Evolutionary conservation across 2,113 vertebrate species (phyloP), one percentile per base, ranked within the genome.

Genomic region (Oxyruncus cristatus): DNA sequence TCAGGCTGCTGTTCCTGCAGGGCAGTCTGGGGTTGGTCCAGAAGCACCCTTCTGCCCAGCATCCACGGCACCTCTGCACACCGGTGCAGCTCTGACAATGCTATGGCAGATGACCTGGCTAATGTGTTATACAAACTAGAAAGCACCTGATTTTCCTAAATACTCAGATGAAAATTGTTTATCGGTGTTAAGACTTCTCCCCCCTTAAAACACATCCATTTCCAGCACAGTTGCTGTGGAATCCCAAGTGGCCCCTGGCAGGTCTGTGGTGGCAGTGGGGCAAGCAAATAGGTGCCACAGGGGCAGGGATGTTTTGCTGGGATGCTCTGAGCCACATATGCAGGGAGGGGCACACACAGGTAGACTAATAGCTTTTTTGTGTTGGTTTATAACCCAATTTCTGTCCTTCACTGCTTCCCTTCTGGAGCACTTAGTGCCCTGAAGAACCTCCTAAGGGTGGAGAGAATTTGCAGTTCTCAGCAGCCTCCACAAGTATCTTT

Each of bases 391-490:
- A 71, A 88, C 61, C 88, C 70, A 35, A 30, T 63, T 77, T 91
- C 94, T 76, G 72, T 49, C 50, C 72, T 83, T 68, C 23, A 21
- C 50, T 77, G 37, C 86, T 50, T 52, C 71, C 72, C 62, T 82
- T 89, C 76, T 39, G 18, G 70, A 85, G 52, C 88, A 63, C 39
- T 33, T 80, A 44, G 73, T 37, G 52, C 75, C 78, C 11, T 75
- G 82, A 85, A 50, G 72, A 81, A 49, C 72, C 39, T 49, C 72
- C 93, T 78, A 27, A 24, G 39, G 79, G 81, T 65, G 58, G 65
- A 74, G 61, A 76, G 78, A 83, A 89, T 73, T 73, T 93, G 93
- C 79, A 56, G 68, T 86, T 73, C 67, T 91, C 84, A 82, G 96
- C 88, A 90, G 78, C 46, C 84, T 87, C 76, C 66, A 67, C n/a